Conservation (phyloP, 2,797 vertebrate genomes). For the Pseudomugil tenellus region DNA sequence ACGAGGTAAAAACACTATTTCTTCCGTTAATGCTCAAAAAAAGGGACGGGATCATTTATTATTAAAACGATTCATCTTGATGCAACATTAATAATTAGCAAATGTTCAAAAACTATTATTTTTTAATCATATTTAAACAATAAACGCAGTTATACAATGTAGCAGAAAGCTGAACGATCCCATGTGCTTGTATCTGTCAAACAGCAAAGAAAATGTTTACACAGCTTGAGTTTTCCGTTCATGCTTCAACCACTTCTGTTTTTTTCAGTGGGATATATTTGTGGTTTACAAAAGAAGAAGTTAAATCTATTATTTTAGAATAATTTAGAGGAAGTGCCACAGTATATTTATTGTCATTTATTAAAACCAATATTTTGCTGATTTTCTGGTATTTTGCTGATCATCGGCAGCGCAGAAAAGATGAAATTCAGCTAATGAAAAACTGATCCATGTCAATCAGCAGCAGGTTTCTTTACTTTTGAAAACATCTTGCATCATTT, state of each 20-base stretch:
- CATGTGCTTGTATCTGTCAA: not conserved
- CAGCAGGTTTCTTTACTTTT: not conserved
- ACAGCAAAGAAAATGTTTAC: not conserved
- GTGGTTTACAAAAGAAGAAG: not conserved
- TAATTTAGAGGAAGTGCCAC: not conserved
- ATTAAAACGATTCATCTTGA: no score
- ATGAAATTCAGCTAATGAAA: not conserved
- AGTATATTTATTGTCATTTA: not conserved
- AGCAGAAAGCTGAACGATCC: no score
- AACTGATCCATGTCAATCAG: not conserved
- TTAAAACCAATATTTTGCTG: not conserved
- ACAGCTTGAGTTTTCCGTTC: not conserved
- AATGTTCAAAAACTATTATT: no score
- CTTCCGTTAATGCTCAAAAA: not conserved
- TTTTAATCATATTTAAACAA: no score
- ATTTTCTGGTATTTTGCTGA: not conserved
- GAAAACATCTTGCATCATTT: not conserved
- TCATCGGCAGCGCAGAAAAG: not conserved
- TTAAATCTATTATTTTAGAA: not conserved
- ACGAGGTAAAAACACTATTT: slow-evolving; percentile 80
- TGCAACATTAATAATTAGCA: no score
- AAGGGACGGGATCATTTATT: no score
- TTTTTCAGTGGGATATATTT: not conserved
- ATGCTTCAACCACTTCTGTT: not conserved
- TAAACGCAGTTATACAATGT: no score